Evolutionary conservation across 1,140 invertebrate genomes (phyloP), one percentile per base, ranked within the genome.

Genomic region (Drosophila ohnishii): DNA sequence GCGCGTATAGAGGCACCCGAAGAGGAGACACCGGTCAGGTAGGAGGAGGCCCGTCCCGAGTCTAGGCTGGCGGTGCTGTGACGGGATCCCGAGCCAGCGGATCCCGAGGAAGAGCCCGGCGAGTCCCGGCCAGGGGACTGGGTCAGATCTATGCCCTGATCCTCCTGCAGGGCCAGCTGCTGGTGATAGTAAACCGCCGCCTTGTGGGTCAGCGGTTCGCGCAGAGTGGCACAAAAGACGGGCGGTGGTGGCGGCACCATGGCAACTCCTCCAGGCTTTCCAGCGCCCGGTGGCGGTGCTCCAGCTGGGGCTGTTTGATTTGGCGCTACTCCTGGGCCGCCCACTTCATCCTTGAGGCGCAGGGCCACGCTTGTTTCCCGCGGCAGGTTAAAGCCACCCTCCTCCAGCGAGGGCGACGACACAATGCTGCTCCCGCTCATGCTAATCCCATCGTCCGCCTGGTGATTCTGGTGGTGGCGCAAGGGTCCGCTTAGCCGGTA

Each of bases 11-110:
- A 90, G 13, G 90, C 93, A 9, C 93, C 91, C 32, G 93, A 93
- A 1, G 83, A 87, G 50, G 83, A 87, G 6, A 80, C 89, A n/a
- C 83, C 89, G 1, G 91, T 91, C 37, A 92, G 63, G 70, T 93
- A 93, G 59, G 93, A 90, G 40, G 97, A 97, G 7, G 97, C 97
- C 72, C 97, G 93, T 6, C 97, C 98, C 80, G 96, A 97, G 92
- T 99, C 97, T 81, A 98, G 93, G 61, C 97, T 98, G 40, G 97
- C 97, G 0, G 97, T 98, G 67, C 97, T 98, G 90, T 97, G 96
- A n/a, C 96, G 94, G 19, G 95, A 96, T 37, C 96, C 95, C 0
- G 94, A 95, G 7, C 94, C 94, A 1, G 94, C 94, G 9, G 95
- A 96, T 2, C 96, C 96, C 56, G 96, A 97, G 9, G 96, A 97